A percentile compares a stretch with the other conserved stretches of the same genome.
phyloP scores from a whole-genome alignment of 2,113 vertebrate genomes.

The Probosciger aterrimus region DNA sequence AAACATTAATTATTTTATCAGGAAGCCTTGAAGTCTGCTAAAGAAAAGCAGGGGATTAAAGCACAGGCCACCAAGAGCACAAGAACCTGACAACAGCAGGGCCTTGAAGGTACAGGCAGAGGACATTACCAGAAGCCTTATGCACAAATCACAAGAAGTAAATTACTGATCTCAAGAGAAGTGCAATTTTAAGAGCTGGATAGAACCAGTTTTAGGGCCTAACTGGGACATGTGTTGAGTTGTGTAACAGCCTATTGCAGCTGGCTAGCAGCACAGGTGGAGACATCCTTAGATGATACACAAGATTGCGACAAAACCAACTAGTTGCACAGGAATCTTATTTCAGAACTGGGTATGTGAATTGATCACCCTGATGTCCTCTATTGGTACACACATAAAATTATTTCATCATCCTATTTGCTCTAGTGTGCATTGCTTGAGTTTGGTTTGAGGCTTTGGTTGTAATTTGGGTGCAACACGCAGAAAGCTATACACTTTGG shows the following conservation, averaged over 20 bases:
- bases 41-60: not conserved
- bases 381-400: not conserved
- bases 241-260: constrained; percentile 40
- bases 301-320: constrained; percentile 24
- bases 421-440: not conserved
- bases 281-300: constrained; percentile 4
- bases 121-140: not conserved
- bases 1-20: not conserved
- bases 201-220: constrained; percentile 12
- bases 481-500: not conserved
- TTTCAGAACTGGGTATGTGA: not conserved
- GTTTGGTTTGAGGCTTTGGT: not conserved
- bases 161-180: not conserved
- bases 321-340: constrained; percentile 12
- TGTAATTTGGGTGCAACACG: not conserved
- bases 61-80: not conserved
- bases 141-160: not conserved
- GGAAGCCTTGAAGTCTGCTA: not conserved
- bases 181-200: not conserved
- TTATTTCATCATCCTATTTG: not conserved
- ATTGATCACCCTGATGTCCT: constrained; percentile 8
- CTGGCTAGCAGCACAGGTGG: constrained; percentile 16
- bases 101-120: not conserved
- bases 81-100: rapidly evolving
- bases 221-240: not conserved